These are phyloP conservation scores for Hirudo medicinalis DNA, from an alignment of 1,140 invertebrate species.

Conservation along the genomic window DNA sequence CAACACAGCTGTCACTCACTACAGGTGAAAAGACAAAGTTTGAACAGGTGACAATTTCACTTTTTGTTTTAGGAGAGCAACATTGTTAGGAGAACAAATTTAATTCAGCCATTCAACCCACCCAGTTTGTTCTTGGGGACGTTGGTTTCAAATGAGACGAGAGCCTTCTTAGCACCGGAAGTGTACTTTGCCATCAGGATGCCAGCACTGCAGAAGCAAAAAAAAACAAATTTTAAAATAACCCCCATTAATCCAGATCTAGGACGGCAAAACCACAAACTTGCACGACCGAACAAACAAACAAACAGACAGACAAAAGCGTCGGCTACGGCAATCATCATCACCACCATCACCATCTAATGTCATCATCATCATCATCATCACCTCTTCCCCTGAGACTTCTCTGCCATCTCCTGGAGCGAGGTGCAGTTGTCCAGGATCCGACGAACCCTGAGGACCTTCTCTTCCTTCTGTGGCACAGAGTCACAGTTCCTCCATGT, in stretches of 20 bases:
- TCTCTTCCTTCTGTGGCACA: not conserved
- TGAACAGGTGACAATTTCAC: too few species aligned
- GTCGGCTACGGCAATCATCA: not conserved
- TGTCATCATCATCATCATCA: not conserved
- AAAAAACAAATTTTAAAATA: not conserved
- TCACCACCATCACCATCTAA: not conserved
- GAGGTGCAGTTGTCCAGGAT: not conserved
- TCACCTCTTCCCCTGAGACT: not conserved
- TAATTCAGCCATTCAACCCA: too few species aligned
- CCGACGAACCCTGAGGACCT: not conserved
- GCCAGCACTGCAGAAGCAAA: not conserved
- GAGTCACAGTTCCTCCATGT: not conserved
- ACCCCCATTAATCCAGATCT: too few species aligned
- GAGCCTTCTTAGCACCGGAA: not conserved
- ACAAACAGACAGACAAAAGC: not conserved
- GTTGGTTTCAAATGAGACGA: not conserved
- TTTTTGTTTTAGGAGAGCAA: too few species aligned
- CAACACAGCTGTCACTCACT: too few species aligned
- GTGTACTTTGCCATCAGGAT: not conserved
- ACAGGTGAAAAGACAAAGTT: too few species aligned
- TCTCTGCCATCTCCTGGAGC: not conserved
- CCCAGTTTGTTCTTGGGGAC: not conserved
- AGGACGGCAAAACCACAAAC: not conserved
- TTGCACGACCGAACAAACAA: not conserved
- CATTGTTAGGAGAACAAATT: too few species aligned